Percentiles rank a stretch among this genome's conserved stretches.
phyloP scores from a whole-genome alignment of 30 jellyfish, hydroid and myxozoan genomes.

The Mastigias papua region DNA sequence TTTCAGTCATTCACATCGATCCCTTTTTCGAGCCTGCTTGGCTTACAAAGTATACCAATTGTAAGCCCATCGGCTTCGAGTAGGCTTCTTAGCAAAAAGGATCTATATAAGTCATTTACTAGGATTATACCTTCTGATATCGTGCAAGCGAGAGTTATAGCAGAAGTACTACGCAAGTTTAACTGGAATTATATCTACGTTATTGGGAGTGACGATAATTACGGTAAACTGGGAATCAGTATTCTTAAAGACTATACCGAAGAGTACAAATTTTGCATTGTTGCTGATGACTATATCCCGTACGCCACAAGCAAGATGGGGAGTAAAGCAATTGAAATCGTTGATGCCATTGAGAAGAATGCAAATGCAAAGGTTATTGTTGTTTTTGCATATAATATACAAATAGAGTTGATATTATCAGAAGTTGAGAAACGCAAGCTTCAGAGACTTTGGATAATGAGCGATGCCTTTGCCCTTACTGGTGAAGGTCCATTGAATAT shows the following conservation, averaged over 20 bases:
- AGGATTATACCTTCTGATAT: slow-evolving; percentile 92
- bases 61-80: slow-evolving; percentile 93
- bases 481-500: slow-evolving; percentile 32
- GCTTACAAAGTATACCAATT: slow-evolving; percentile 75
- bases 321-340: slow-evolving; percentile 59
- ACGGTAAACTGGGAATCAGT: slow-evolving; percentile 89
- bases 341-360: slow-evolving; percentile 7
- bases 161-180: slow-evolving; percentile 64
- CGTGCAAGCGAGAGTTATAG: slow-evolving; percentile 76
- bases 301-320: slow-evolving; percentile 31
- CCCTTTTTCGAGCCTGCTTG: slow-evolving; percentile 89
- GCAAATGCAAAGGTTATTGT: slow-evolving; percentile 79
- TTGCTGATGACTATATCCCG: slow-evolving; percentile 80
- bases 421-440: slow-evolving; percentile 69
- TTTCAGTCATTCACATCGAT: slow-evolving; percentile 80
- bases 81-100: slow-evolving; percentile 83
- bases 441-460: slow-evolving; percentile 79
- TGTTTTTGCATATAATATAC: slow-evolving; percentile 69
- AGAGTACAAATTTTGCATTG: slow-evolving; percentile 67
- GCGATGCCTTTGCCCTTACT: slow-evolving; percentile 88
- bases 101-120: slow-evolving; percentile 80
- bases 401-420: slow-evolving; percentile 56
- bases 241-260: slow-evolving; percentile 67
- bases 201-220: slow-evolving; percentile 93
- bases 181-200: slow-evolving; percentile 86